phyloP scores from a whole-genome alignment of 30 jellyfish, hydroid and myxozoan genomes.

The Mastigias papua region DNA sequence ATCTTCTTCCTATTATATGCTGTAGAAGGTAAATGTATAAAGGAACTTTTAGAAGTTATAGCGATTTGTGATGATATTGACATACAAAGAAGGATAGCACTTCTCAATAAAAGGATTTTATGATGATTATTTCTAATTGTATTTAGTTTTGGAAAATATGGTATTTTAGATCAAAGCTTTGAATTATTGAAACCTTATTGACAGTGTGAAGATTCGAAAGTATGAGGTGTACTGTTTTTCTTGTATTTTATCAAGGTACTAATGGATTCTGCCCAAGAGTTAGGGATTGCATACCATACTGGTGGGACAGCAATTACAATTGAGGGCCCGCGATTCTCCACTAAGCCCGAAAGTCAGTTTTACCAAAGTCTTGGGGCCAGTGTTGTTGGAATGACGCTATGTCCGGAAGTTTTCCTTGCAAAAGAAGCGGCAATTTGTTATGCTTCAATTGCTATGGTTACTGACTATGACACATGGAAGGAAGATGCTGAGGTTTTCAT shows the following conservation, averaged over 20 bases:
- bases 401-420: constrained; percentile 97
- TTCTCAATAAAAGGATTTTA: too few relatives aligned
- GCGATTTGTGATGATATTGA: too few relatives aligned
- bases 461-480: constrained; percentile 98
- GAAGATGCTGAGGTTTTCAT: constrained; percentile 79
- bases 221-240: too few relatives aligned
- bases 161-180: too few relatives aligned
- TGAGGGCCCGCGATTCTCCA: constrained; percentile 99
- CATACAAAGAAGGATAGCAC: too few relatives aligned
- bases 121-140: too few relatives aligned
- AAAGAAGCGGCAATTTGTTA: constrained; percentile 92
- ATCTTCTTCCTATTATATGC: too few relatives aligned
- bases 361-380: constrained; percentile 91
- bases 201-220: too few relatives aligned
- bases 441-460: constrained; percentile 96
- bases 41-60: too few relatives aligned
- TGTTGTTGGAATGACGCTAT: constrained; percentile 94
- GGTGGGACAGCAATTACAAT: constrained; percentile 89
- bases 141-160: too few relatives aligned
- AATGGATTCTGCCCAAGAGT: constrained; percentile 78
- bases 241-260: constrained; percentile 27
- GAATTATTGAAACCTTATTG: too few relatives aligned
- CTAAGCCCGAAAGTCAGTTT: constrained; percentile 92
- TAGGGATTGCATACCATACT: constrained; percentile 68
- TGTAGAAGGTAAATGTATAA: too few relatives aligned